These are phyloP conservation scores for Drosophila seclusa DNA, from an alignment of 2,888 invertebrate genomes.

Conservation along the genomic window DNA sequence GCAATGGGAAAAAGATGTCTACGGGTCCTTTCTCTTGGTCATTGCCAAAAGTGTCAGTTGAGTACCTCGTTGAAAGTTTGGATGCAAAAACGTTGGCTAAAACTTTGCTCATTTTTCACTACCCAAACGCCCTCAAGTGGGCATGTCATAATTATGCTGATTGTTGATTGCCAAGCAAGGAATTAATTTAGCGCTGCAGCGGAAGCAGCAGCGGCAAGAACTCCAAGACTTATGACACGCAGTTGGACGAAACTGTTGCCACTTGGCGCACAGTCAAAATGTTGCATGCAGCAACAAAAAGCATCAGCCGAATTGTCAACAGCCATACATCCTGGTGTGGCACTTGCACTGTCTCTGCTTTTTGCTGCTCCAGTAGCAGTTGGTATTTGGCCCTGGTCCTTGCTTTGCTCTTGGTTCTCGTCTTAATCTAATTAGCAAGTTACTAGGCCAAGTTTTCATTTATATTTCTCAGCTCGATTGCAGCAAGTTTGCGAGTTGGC, in stretches of 20 bases:
- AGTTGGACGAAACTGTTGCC: constrained; percentile 34
- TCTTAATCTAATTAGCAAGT: constrained; percentile 70
- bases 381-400: constrained; percentile 22
- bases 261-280: constrained; percentile 70
- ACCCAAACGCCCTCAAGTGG: constrained; percentile 37
- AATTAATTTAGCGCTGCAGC: constrained; percentile 70
- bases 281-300: constrained; percentile 53
- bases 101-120: constrained; percentile 70
- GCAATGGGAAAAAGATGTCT: constrained; percentile 14
- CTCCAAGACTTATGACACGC: constrained; percentile 17
- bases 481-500: constrained; percentile 41
- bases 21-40: neutral
- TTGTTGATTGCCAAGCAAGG: constrained; percentile 72
- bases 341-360: constrained; percentile 18
- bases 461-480: constrained; percentile 62
- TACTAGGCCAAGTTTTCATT: constrained; percentile 68
- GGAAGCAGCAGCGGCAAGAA: constrained; percentile 21
- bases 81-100: constrained; percentile 20
- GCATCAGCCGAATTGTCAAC: constrained; percentile 62
- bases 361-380: constrained; percentile 16
- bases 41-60: constrained; percentile 28
- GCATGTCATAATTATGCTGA: constrained; percentile 75
- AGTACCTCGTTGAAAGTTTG: constrained; percentile 33
- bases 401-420: constrained; percentile 20
- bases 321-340: constrained; percentile 36